phyloP scores from a whole-genome alignment of 1,140 invertebrate genomes.

The Plectrocnemia conspersa region DNA sequence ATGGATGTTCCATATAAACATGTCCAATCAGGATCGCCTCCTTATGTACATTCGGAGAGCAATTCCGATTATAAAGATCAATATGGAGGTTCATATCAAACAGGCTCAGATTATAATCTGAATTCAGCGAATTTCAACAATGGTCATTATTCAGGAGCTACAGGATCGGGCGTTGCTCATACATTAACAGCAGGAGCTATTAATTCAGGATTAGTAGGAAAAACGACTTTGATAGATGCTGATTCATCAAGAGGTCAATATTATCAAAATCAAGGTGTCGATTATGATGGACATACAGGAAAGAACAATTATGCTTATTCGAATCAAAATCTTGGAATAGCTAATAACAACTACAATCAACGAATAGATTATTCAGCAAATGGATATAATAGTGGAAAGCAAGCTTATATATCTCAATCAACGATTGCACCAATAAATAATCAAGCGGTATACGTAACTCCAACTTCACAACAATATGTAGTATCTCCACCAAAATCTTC shows the following conservation, averaged over 20 bases:
- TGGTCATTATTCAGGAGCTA: conserved; percentile 33
- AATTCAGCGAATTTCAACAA: no score
- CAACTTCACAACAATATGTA: conserved; percentile 30
- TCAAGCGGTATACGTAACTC: conserved; percentile 25
- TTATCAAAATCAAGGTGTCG: conserved; percentile 33
- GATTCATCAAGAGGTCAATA: conserved; percentile 30
- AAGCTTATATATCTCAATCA: conserved; percentile 3
- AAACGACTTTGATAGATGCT: conserved; percentile 46
- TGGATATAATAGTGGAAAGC: not conserved
- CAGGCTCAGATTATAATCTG: conserved; percentile 18
- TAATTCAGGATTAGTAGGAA: conserved; percentile 49
- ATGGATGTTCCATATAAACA: conserved; percentile 18
- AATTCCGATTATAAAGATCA: not conserved
- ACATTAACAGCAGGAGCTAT: conserved; percentile 48
- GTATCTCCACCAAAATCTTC: conserved; percentile 42
- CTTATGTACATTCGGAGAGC: not conserved
- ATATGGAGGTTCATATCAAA: conserved; percentile 6
- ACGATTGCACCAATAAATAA: conserved; percentile 9
- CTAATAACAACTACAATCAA: conserved; percentile 15
- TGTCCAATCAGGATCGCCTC: not conserved
- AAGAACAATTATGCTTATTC: conserved; percentile 15
- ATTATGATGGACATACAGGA: conserved; percentile 23
- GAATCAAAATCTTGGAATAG: conserved; percentile 9
- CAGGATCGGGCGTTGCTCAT: conserved; percentile 41
- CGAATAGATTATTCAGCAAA: conserved; percentile 5